Conservation (phyloP, 2,113 vertebrate species). For the Hipposideros armiger region DNA sequence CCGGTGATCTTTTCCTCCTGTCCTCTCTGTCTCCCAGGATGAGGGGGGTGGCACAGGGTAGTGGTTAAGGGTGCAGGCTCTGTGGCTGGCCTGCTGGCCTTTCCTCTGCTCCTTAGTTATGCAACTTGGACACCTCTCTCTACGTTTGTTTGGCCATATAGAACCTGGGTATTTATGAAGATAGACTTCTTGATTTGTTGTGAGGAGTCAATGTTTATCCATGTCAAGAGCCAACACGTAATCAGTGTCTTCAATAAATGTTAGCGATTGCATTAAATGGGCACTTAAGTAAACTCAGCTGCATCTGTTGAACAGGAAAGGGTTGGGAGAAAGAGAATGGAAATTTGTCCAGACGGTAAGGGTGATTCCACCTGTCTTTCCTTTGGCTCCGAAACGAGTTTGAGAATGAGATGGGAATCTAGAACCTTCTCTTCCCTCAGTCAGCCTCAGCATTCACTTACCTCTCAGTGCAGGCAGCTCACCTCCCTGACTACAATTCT, state of each 20-base stretch:
- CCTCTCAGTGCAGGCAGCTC: background rate
- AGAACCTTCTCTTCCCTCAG: background rate
- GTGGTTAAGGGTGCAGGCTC: background rate
- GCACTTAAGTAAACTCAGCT: background rate
- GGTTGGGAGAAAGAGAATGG: background rate
- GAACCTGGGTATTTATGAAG: background rate
- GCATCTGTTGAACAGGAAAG: background rate
- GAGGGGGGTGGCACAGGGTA: no score
- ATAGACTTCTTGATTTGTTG: background rate
- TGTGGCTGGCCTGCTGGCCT: background rate
- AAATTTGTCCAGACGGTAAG: background rate
- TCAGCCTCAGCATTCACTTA: background rate
- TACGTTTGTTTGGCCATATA: background rate
- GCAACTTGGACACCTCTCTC: background rate
- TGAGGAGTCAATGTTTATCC: background rate
- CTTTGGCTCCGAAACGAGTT: background rate
- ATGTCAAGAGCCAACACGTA: background rate
- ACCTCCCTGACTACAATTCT: background rate
- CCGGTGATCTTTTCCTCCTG: background rate
- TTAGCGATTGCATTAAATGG: background rate
- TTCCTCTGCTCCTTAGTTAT: background rate
- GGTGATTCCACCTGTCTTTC: background rate
- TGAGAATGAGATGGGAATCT: background rate
- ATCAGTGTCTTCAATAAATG: background rate
- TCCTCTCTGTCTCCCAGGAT: background rate